A percentile compares a stretch with the other conserved stretches of the same genome.
phyloP scores from a whole-genome alignment of 2,888 invertebrate species.

The Brachyptera risi region DNA sequence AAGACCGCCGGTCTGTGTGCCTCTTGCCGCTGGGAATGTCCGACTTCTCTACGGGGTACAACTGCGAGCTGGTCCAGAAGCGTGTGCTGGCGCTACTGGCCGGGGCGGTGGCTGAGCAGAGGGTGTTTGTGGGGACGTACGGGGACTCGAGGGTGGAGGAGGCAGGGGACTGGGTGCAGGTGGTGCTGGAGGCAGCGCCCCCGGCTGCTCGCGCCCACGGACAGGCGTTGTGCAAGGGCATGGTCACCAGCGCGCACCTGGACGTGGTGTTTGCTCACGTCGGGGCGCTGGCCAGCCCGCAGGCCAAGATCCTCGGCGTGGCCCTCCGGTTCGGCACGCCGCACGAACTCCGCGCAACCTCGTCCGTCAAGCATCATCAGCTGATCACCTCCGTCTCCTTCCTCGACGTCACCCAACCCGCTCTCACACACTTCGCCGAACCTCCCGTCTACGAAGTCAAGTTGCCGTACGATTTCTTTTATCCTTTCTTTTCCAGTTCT shows the following conservation, averaged over 20 bases:
- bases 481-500: constrained; percentile 52
- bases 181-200: constrained; percentile 39
- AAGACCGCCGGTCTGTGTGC: constrained; percentile 41
- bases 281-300: constrained; percentile 47
- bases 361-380: no score
- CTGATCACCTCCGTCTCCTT: constrained; percentile 46
- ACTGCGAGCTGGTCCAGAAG: constrained; percentile 42
- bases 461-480: constrained; percentile 70
- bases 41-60: constrained; percentile 38
- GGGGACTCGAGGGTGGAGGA: constrained; percentile 48
- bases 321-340: constrained; percentile 33
- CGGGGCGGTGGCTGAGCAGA: constrained; percentile 38
- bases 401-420: constrained; percentile 49
- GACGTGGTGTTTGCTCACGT: constrained; percentile 50
- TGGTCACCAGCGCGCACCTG: constrained; percentile 43
- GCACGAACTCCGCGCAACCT: constrained; percentile 27
- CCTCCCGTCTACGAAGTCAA: constrained; percentile 61
- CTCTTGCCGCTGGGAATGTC: constrained; percentile 35
- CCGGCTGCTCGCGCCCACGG: constrained; percentile 42
- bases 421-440: constrained; percentile 51
- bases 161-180: constrained; percentile 49
- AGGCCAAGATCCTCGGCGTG: constrained; percentile 45
- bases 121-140: constrained; percentile 46
- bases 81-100: constrained; percentile 39
- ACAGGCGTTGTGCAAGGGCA: constrained; percentile 42